These are phyloP conservation scores for Coluber constrictor DNA, from an alignment of 2,797 vertebrate species.

Conservation along the genomic window DNA sequence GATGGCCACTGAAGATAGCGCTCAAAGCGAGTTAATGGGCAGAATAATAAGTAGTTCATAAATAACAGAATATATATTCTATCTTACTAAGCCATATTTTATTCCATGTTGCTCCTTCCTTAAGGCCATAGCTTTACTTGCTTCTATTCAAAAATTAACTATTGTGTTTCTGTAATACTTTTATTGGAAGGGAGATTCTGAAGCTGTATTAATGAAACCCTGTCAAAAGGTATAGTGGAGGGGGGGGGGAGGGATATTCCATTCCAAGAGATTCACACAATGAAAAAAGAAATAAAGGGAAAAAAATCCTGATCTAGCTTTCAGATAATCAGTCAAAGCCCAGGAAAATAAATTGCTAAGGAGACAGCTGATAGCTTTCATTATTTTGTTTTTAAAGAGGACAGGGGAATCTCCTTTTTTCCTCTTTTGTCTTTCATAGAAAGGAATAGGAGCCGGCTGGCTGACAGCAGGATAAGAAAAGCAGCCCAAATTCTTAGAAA, in stretches of 20 bases:
- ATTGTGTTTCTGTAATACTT: background rate
- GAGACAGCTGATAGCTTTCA: background rate
- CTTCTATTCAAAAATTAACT: background rate
- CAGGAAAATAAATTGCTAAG: background rate
- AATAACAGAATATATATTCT: background rate
- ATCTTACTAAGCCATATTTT: background rate
- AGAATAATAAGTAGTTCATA: background rate
- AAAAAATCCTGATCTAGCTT: background rate
- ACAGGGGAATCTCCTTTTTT: background rate
- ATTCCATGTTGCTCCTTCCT: background rate
- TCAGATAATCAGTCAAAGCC: background rate
- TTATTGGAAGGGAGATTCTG: background rate
- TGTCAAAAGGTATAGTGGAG: background rate
- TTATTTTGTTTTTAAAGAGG: background rate
- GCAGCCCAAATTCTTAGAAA: background rate
- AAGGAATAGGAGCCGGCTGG: background rate
- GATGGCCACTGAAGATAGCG: background rate
- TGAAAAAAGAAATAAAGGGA: background rate
- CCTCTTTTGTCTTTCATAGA: background rate
- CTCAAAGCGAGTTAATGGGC: background rate
- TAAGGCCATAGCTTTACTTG: background rate
- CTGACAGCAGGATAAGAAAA: background rate
- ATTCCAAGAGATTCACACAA: background rate
- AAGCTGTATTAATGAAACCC: background rate
- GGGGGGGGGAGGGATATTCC: background rate